Percentiles rank a stretch among this genome's conserved stretches.
phyloP scores from a whole-genome alignment of 2,888 invertebrate species.

The Ophion ventricosus region DNA sequence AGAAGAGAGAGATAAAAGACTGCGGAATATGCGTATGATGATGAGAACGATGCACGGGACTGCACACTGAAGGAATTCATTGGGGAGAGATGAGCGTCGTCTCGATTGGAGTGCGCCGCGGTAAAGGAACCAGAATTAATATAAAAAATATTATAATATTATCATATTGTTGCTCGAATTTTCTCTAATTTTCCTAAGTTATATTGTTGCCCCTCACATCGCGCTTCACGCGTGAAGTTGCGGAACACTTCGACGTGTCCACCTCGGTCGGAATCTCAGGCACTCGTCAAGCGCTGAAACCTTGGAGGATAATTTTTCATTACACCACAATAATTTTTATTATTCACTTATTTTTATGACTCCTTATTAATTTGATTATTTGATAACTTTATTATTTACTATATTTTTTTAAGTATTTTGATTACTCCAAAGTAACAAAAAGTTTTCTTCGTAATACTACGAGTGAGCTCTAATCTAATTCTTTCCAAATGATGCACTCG shows the following conservation, averaged over 20 bases:
- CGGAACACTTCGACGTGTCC: background rate
- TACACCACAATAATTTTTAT: too few relatives aligned
- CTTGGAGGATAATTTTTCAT: background rate
- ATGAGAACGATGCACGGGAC: conserved; percentile 33
- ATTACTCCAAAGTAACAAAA: too few relatives aligned
- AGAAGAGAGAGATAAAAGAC: conserved; percentile 18
- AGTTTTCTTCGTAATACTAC: too few relatives aligned
- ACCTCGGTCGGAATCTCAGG: background rate
- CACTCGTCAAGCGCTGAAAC: background rate
- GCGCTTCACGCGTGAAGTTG: background rate
- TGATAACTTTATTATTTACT: too few relatives aligned
- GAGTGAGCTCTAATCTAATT: too few relatives aligned
- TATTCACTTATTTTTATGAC: too few relatives aligned
- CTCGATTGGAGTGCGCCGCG: conserved; percentile 52
- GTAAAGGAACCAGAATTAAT: conserved; percentile 48
- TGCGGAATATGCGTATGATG: conserved; percentile 33
- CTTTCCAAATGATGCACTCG: too few relatives aligned
- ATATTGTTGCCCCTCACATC: background rate
- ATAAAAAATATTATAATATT: too few relatives aligned
- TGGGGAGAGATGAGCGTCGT: conserved; percentile 39
- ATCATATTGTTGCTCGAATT: too few relatives aligned
- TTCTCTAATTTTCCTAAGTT: conserved; percentile 6
- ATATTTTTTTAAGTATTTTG: too few relatives aligned
- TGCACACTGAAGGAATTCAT: conserved; percentile 37
- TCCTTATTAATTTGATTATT: too few relatives aligned